Base-by-base conservation (phyloP, 2,113 vertebrate genomes). In the Nothoprocta perdicaria region DNA sequence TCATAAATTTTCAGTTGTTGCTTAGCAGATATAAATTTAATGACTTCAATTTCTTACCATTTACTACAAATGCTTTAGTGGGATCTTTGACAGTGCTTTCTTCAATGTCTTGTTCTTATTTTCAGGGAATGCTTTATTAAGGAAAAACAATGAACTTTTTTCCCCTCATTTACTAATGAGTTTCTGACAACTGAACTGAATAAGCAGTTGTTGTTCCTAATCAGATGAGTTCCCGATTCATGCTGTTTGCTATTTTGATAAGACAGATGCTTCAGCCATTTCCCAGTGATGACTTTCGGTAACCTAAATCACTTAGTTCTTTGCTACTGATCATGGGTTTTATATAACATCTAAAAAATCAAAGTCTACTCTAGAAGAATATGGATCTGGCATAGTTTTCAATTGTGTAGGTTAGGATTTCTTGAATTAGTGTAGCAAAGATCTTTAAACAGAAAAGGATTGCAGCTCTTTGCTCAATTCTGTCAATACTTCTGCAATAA, bases 271-370 rank as follows among this genome's bases (percentile, higher is more conserved):
- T 86, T 75, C 46, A 33, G 27, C 75, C 69, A 14, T 55, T 84
- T 90, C 74, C 69, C 63, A 82, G 27, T 41, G 38, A 82, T 84
- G 50, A 29, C 46, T 77, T 85, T 77, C 16, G 66, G 57, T 91
- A 88, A 87, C 72, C 79, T 81, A 65, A 82, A 76, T 79, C 53
- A 55, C 21, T 92, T 17, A 9, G 17, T 63, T 62, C 46, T 80
- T 83, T 88, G 18, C 31, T 61, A 48, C 55, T 80, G 29, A 86
- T 43, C 29, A 10, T 5, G 55, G 10, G 10, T 46, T 46, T 19
- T 46, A 46, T 21, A 46, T 19, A 46, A 46, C 10, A 21, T 17
- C 21, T 19, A 18, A 46, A 46, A 46, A 46, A 46, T 46, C 21
- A 46, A 46, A 9, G 8, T 10, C 46, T 46, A 19, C 18, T 46